A percentile compares a stretch with the other conserved stretches of the same genome.
phyloP scores from a whole-genome alignment of 2,113 vertebrate species.

The Jaculus jaculus region DNA sequence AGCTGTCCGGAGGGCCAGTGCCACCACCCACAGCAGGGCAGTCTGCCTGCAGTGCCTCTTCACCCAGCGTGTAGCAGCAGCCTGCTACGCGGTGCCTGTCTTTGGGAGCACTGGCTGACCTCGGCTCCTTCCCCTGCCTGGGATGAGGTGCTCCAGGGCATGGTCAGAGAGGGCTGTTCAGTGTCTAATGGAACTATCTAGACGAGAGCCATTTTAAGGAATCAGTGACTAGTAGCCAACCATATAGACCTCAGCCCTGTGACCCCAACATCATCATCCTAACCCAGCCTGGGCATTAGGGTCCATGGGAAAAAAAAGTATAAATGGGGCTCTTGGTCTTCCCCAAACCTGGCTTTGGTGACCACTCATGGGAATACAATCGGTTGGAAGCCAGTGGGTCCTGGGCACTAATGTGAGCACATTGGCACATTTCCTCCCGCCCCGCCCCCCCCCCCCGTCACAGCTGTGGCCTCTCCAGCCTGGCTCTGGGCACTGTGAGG shows the following conservation, averaged over 20 bases:
- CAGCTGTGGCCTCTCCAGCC: neutral
- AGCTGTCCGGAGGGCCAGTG: neutral
- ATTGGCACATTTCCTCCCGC: accelerated
- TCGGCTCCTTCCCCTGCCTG: neutral
- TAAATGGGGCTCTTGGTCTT: neutral
- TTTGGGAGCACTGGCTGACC: neutral
- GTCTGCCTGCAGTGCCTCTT: neutral
- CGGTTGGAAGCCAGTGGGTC: neutral
- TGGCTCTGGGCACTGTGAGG: neutral
- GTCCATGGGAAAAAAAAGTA: neutral
- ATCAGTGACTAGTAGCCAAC: no score
- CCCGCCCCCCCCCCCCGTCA: accelerated
- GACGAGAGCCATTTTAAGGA: neutral
- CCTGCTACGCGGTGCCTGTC: accelerated
- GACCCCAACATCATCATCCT: neutral
- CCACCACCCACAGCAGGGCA: no score
- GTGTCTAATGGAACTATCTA: neutral
- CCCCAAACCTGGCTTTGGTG: neutral
- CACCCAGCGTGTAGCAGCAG: neutral
- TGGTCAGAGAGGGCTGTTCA: accelerated
- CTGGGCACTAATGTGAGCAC: neutral
- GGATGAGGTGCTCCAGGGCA: neutral
- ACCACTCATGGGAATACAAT: neutral
- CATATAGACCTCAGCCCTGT: neutral
- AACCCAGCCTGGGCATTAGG: neutral